Base-by-base conservation (phyloP, 2,113 vertebrate species). In the Cynopterus brachyotis region DNA sequence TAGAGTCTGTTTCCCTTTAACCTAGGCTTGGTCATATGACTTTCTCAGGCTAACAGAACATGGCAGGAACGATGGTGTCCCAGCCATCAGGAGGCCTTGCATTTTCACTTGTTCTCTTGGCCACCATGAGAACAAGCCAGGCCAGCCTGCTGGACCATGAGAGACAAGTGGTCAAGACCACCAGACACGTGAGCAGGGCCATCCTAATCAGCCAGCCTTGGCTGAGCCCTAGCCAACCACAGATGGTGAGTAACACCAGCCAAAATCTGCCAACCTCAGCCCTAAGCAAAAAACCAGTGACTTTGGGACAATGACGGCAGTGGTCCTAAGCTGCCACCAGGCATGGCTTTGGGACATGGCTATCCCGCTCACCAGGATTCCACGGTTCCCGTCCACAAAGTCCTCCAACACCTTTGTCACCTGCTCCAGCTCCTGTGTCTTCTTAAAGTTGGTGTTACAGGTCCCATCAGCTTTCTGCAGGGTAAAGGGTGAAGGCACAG, bases 391-490 rank as follows among this genome's bases (percentile, higher is more conserved):
- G 0, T 98, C 98, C 50, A 99, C 98, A 96, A 99, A 99, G 97
- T 99, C 99, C 70, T 98, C 97, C 93, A 99, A 80, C 32, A 98
- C 99, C 95, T 98, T 97, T 89, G 98, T 98, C 97, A 99, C 99
- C 97, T 99, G 98, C 94, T 99, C 99, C 62, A 97, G 96, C 32
- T 98, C 98, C 93, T 98, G 99, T 0, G 99, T 99, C 97, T 98
- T 99, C 98, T 99, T 99, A 85, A 99, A 99, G 98, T 99, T 99
- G 87, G 99, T 99, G 97, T 99, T 99, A 89, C 99, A 99, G 3
- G 99, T 99, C 50, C 99, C 99, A 15, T 99, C 99, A 0, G 99
- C 98, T 98, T 99, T 99, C 99, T 99, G 97, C 32, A 90, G 22
- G 92, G 40, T 11, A 3, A 57, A 32, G 79, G 45, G 20, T 20